These are phyloP conservation scores for Esperia sulphurella DNA, from an alignment of 2,888 invertebrate genomes.

Conservation along the genomic window DNA sequence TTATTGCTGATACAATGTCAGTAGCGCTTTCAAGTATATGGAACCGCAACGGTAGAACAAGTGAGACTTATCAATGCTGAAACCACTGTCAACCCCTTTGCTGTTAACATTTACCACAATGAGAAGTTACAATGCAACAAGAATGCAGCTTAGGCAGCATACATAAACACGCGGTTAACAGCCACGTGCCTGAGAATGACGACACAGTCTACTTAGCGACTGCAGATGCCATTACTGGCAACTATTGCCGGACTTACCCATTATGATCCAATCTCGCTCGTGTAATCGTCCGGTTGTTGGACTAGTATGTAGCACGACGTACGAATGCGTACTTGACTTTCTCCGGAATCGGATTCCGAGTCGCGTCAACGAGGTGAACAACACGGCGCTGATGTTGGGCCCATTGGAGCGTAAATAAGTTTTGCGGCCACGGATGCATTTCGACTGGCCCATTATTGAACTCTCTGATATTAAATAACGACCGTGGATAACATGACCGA, in stretches of 20 bases:
- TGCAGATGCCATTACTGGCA: conserved; percentile 32
- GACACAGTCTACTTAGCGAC: conserved; percentile 53
- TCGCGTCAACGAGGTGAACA: conserved; percentile 70
- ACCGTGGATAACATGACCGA: conserved; percentile 36
- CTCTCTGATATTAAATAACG: conserved; percentile 48
- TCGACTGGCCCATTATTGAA: conserved; percentile 52
- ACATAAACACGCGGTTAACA: conserved; percentile 27
- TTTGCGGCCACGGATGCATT: conserved; percentile 55
- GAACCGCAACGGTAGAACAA: conserved; percentile 19
- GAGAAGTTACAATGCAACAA: conserved; percentile 26
- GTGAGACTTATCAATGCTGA: conserved; percentile 3
- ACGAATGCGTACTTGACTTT: conserved; percentile 69
- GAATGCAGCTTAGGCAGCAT: conserved; percentile 29
- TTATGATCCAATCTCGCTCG: conserved; percentile 63
- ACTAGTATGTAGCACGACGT: conserved; percentile 55
- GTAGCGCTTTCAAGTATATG: conserved; percentile 26
- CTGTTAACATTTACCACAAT: conserved; percentile 11
- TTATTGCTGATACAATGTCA: conserved; percentile 8
- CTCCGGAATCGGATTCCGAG: conserved; percentile 66
- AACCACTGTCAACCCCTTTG: not conserved
- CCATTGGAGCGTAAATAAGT: conserved; percentile 59
- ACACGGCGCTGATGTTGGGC: conserved; percentile 59
- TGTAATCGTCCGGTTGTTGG: conserved; percentile 49
- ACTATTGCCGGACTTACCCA: conserved; percentile 54
- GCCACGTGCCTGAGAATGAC: conserved; percentile 44